These are phyloP conservation scores for Loxodonta africana DNA, from an alignment of 2,113 vertebrate genomes.

Conservation along the genomic window DNA sequence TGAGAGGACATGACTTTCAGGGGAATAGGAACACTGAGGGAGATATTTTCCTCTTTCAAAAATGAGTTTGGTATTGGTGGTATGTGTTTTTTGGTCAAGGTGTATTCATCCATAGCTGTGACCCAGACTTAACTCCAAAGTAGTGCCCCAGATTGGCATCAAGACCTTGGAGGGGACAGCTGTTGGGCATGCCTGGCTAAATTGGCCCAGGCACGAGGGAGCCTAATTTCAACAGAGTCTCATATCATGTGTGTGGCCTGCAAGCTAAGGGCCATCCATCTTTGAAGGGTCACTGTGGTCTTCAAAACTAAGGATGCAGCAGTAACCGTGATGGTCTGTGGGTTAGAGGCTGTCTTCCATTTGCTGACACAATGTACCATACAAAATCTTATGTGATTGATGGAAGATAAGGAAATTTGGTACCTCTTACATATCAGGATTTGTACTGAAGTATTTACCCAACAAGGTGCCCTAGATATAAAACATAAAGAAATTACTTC, in stretches of 20 bases:
- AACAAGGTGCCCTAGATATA: not conserved
- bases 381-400: not conserved
- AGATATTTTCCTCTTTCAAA: not conserved
- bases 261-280: not conserved
- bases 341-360: not conserved
- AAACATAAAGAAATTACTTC: not conserved
- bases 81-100: not conserved
- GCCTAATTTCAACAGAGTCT: not conserved
- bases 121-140: not conserved
- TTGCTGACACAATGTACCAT: not conserved
- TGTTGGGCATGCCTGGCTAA: not conserved
- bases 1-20: not conserved
- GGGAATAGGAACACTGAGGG: not conserved
- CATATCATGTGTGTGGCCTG: not conserved
- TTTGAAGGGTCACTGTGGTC: not conserved
- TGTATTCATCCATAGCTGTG: not conserved
- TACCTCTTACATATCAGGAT: not conserved
- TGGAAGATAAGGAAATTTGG: not conserved
- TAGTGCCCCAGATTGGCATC: not conserved
- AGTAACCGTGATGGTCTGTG: not conserved
- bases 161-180: not conserved
- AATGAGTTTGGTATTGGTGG: not conserved
- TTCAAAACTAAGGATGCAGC: not conserved
- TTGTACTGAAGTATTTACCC: not conserved
- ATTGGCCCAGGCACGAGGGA: too few species aligned